Evolutionary conservation across 2,797 vertebrate genomes (phyloP), one percentile per base, ranked within the genome.

Genomic region (Tauraco hartlaubi): DNA sequence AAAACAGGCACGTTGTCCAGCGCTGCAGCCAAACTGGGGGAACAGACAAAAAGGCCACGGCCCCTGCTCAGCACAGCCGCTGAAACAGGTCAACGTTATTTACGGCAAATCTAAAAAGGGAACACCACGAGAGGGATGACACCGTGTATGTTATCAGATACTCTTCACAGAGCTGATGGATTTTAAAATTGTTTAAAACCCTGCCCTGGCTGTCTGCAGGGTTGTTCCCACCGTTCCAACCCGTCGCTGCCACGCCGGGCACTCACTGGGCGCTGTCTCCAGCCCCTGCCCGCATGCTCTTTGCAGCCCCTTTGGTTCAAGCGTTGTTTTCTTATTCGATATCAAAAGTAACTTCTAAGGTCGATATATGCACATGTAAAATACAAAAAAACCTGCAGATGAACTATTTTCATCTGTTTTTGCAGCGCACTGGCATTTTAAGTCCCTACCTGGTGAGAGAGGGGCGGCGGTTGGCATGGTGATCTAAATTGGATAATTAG

Each of bases 261-360:
- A 0, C 21, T 37, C 6, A 4, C 23, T 18, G 22, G 11, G 12
- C 6, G 9, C 72, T 29, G 31, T 39, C 67, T 12, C 54, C 9
- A 9, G 48, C 6, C 1, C 71, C 20, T 35, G 33, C 41, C 31
- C 3, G 1, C 39, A 37, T 0, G 0, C 4, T 9, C 29, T 20
- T 21, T 21, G 28, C 1, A 3, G 9, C 6, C n/a, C 39, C 15
- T 0, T 3, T 12, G 51, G 15, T 59, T 39, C 48, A 28, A 18
- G 46, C 6, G 23, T 1, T 6, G 10, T 7, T 11, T 18, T 46
- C 19, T 5, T 6, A 16, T 4, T 15, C 56, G 31, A 25, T 11
- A 76, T 2, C 66, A 66, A 52, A 48, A 2, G 0, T 12, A 25
- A 43, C 43, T 52, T 61, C 33, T 29, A 44, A 54, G 52, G 43